Percentiles rank a stretch among this genome's conserved stretches.
These are phyloP conservation scores for Heliconius ismenius DNA, from an alignment of 2,888 invertebrate species.

Conservation along the genomic window DNA sequence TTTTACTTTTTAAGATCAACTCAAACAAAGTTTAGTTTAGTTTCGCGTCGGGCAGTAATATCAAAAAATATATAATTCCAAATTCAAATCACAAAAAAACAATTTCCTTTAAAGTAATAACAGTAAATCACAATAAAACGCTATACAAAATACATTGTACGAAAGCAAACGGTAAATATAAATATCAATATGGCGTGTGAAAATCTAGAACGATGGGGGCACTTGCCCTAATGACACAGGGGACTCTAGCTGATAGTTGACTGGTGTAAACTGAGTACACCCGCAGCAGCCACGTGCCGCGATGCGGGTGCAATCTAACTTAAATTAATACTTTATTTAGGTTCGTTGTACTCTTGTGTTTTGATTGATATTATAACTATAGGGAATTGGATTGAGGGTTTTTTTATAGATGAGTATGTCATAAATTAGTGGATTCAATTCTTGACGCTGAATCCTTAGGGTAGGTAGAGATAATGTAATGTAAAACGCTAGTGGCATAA, in stretches of 20 bases:
- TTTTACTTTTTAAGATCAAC: too few relatives aligned
- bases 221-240: conserved; percentile 55
- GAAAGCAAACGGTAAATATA: conserved; percentile 26
- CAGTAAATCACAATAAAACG: neutral
- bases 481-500: too few relatives aligned
- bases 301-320: conserved; percentile 55
- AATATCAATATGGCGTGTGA: conserved; percentile 55
- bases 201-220: conserved; percentile 73
- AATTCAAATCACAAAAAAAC: too few relatives aligned
- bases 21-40: too few relatives aligned
- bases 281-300: conserved; percentile 58
- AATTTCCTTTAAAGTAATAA: neutral
- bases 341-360: conserved; percentile 29
- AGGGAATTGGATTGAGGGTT: conserved; percentile 15
- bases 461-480: too few relatives aligned
- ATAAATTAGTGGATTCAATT: neutral
- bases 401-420: neutral
- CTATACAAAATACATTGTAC: neutral
- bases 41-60: too few relatives aligned
- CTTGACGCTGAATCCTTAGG: neutral
- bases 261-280: conserved; percentile 45
- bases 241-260: conserved; percentile 60
- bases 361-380: conserved; percentile 37
- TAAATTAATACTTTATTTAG: conserved; percentile 46
- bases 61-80: too few relatives aligned